A percentile compares a stretch with the other conserved stretches of the same genome.
phyloP scores from a whole-genome alignment of 2,113 vertebrate genomes.

The Tragelaphus buxtoni region DNA sequence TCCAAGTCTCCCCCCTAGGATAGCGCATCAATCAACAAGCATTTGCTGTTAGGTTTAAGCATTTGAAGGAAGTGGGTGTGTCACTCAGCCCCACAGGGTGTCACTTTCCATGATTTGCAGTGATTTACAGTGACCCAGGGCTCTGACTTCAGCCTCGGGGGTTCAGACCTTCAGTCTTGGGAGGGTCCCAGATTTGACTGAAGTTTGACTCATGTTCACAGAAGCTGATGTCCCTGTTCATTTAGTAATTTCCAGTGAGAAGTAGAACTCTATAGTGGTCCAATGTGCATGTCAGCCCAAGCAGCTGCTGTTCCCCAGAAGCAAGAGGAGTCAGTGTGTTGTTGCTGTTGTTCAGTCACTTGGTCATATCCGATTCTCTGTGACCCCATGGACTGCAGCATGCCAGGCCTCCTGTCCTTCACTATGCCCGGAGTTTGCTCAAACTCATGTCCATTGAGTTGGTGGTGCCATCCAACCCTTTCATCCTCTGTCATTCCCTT shows the following conservation, averaged over 20 bases:
- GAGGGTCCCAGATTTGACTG: not conserved
- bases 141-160: not conserved
- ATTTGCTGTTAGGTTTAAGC: not conserved
- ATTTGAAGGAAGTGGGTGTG: not conserved
- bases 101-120: not conserved
- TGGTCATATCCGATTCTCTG: not conserved
- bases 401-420: not conserved
- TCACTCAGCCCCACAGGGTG: not conserved
- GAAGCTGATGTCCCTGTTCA: not conserved
- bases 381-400: not conserved
- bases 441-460: not conserved
- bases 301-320: not conserved
- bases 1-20: not conserved
- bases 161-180: not conserved
- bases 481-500: not conserved
- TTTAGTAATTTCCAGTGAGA: not conserved
- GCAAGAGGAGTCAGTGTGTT: not conserved
- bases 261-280: not conserved
- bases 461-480: not conserved
- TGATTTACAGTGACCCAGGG: not conserved
- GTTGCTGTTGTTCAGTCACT: not conserved
- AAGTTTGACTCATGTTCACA: not conserved
- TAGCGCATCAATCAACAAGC: not conserved
- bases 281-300: not conserved
- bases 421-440: not conserved